Base-by-base conservation (phyloP, 2,888 invertebrate genomes). In the Litoditis marina region DNA sequence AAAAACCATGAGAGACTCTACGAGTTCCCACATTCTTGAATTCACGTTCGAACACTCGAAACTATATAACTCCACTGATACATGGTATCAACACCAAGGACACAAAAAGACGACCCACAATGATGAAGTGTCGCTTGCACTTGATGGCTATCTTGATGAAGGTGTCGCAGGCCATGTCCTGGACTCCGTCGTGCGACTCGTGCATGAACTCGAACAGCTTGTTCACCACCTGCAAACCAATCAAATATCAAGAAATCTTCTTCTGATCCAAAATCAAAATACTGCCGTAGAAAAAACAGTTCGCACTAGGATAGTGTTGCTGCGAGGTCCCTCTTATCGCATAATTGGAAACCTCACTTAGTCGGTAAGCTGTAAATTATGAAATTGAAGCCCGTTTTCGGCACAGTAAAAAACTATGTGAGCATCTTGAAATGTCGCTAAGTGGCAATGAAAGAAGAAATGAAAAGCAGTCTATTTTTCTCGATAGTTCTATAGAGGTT, bases 181-280 rank as follows among this genome's bases (percentile, higher is more conserved):
- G 74, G 31, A 99, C 98, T 80, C 98, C 98, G 84, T 96, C 98
- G 84, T 98, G 98, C 60, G 95, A 95, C 87, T 98, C 96, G 84
- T 98, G 98, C 98, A 99, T 99, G 85, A 99, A 99, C 86, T 99
- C 98, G 86, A 99, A 99, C 62, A 99, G 88, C 87, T 98, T 98
- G 87, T 96, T 98, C 66, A 98, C 95, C n/a, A 76, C 75, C 74
- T 74, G 36, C 28, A 70, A 57, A 42, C 1, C 13, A 51, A 8
- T 51, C 19, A 51, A 13, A 11, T 47, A n/a, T 47, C 16, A 47
- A 47, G 11, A 19, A 11, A n/a, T 47, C 19, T 11, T 47, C n/a
- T 19, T 47, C 1, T 47, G 11, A 1, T 47, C 47, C 47, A 13
- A 36, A 36, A 36, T 16, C 39, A n/a, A n/a, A 16, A 11, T 16